Conservation (phyloP, 2,797 vertebrate genomes). For the Rhabdophis nuchalis region DNA sequence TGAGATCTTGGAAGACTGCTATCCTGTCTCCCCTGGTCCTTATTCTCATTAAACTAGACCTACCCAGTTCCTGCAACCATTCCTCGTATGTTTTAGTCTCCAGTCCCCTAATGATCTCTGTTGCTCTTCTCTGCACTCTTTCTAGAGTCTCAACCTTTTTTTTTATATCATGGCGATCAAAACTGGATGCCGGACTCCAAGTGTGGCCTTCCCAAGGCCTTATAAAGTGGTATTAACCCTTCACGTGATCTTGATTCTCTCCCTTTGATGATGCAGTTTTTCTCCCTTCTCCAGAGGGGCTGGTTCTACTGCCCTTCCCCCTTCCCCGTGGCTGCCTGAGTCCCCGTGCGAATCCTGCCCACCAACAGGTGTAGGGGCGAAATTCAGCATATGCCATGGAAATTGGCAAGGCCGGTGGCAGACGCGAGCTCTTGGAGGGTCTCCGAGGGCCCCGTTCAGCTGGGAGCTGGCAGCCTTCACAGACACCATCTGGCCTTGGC, state of each 20-base stretch:
- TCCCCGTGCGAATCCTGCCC: conserved; percentile 72
- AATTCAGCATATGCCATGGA: conserved; percentile 77
- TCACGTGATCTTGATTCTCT: not conserved
- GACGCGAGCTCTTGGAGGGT: conserved; percentile 70
- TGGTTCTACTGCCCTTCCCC: not conserved
- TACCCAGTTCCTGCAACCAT: too few relatives aligned
- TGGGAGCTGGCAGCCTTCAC: conserved; percentile 78
- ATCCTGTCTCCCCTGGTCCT: too few relatives aligned
- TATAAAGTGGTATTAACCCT: not conserved
- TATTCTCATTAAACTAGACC: too few relatives aligned
- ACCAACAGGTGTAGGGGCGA: conserved; percentile 79
- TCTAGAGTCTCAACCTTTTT: not conserved
- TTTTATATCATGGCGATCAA: not conserved
- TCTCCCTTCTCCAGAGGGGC: not conserved
- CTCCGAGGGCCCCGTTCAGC: conserved; percentile 77
- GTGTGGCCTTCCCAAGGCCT: not conserved
- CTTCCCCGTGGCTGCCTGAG: conserved; percentile 56
- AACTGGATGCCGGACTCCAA: not conserved
- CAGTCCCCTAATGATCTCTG: not conserved
- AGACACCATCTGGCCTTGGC: conserved; percentile 86
- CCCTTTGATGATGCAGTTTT: not conserved
- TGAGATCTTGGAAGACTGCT: too few relatives aligned
- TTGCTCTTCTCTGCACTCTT: not conserved
- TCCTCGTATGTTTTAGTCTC: too few relatives aligned
- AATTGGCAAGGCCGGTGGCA: conserved; percentile 71